Evolutionary conservation across 2,113 vertebrate species (phyloP).

Genomic region (Engystomops pustulosus): DNA sequence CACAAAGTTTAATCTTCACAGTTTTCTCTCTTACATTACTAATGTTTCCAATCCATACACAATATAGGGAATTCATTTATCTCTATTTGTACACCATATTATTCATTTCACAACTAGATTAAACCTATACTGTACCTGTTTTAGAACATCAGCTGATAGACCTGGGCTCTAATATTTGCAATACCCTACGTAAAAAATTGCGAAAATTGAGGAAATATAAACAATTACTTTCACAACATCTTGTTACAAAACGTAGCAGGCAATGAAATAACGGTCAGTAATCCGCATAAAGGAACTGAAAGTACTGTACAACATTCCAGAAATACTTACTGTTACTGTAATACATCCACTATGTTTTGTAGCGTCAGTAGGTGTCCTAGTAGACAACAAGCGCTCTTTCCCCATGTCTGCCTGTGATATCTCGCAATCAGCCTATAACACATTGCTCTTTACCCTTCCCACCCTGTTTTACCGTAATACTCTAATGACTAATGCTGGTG

Average conservation of each 20-base stretch:
- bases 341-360: neutral
- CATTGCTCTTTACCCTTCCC: constrained; percentile 23
- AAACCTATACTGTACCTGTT: neutral
- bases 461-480: neutral
- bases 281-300: neutral
- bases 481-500: neutral
- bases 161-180: too few relatives aligned
- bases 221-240: neutral
- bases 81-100: neutral
- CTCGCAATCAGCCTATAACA: constrained; percentile 19
- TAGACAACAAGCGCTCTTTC: neutral
- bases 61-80: neutral
- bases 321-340: constrained; percentile 9
- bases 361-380: constrained; percentile 10
- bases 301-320: neutral
- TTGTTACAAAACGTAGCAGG: neutral
- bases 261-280: constrained; percentile 25
- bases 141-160: too few relatives aligned
- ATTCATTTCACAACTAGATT: too few relatives aligned
- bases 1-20: too few relatives aligned
- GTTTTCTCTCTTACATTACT: too few relatives aligned
- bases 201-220: neutral
- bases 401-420: neutral
- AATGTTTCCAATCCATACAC: too few relatives aligned
- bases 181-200: neutral